These are phyloP conservation scores for Tanypteryx hageni DNA, from an alignment of 2,888 invertebrate species.

Conservation along the genomic window DNA sequence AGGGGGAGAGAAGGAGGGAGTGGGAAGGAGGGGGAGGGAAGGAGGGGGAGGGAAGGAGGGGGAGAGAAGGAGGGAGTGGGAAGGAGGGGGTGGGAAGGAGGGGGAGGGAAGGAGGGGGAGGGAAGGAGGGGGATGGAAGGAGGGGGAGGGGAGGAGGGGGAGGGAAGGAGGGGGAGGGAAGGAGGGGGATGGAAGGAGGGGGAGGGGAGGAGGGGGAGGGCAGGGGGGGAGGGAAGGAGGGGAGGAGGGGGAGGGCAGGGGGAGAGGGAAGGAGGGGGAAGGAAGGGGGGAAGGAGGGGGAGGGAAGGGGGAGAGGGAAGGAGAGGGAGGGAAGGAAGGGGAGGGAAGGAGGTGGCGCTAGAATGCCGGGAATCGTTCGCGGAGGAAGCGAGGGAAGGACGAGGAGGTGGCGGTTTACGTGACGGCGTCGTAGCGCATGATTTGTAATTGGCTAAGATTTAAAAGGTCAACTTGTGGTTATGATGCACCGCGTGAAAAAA, in stretches of 20 bases:
- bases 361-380: background rate
- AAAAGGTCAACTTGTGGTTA: too few relatives aligned
- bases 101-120: background rate
- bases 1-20: background rate
- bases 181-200: background rate
- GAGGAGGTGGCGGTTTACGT: too few relatives aligned
- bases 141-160: background rate
- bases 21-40: background rate
- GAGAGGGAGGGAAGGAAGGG: background rate
- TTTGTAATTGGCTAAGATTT: too few relatives aligned
- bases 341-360: too few relatives aligned
- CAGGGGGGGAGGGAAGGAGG: too few relatives aligned
- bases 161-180: background rate
- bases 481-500: too few relatives aligned
- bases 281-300: background rate
- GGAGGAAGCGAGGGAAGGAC: too few relatives aligned
- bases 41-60: background rate
- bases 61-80: background rate
- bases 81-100: background rate
- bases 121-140: background rate
- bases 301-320: background rate
- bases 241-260: too few relatives aligned
- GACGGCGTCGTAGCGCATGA: too few relatives aligned
- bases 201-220: background rate
- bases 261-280: background rate